Conservation (phyloP, 2,888 invertebrate genomes). For the Drosophila sordidula region DNA sequence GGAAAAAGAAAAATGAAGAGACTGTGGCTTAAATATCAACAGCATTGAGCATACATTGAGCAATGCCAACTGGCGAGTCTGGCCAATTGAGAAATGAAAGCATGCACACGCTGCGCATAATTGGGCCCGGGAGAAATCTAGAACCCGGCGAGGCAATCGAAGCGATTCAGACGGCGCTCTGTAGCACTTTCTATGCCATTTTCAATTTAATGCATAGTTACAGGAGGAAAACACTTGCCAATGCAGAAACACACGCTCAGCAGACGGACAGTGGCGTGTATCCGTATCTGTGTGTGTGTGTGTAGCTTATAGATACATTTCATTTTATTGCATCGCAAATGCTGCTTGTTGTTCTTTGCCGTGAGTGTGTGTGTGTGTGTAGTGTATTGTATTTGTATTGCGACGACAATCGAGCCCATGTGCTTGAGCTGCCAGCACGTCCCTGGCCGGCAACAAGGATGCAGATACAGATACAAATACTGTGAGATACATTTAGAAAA, state of each 20-base stretch:
- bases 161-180: slow-evolving; percentile 29
- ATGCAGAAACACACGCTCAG: slow-evolving; percentile 7
- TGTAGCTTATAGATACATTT: slow-evolving; percentile 67
- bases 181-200: slow-evolving; percentile 72
- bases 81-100: slow-evolving; percentile 68
- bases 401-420: slow-evolving; percentile 69
- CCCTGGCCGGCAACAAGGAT: slow-evolving; percentile 38
- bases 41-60: slow-evolving; percentile 41
- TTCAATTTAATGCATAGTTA: slow-evolving; percentile 76
- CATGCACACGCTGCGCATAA: slow-evolving; percentile 49
- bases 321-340: slow-evolving; percentile 64
- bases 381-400: slow-evolving; percentile 49
- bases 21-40: slow-evolving; percentile 65
- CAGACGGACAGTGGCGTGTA: slow-evolving; percentile 27
- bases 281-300: slow-evolving; percentile 2
- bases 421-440: slow-evolving; percentile 60
- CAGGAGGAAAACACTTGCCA: slow-evolving; percentile 58
- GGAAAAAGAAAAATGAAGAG: neutral
- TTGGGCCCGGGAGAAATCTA: slow-evolving; percentile 76
- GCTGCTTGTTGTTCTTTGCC: slow-evolving; percentile 47
- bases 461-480: slow-evolving; percentile 38
- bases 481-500: slow-evolving; percentile 37
- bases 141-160: slow-evolving; percentile 52
- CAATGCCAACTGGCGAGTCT: slow-evolving; percentile 13
- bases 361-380: slow-evolving; percentile 12